Evolutionary conservation across 2,113 vertebrate species (phyloP).

Genomic region (Mormyrus lacerda): DNA sequence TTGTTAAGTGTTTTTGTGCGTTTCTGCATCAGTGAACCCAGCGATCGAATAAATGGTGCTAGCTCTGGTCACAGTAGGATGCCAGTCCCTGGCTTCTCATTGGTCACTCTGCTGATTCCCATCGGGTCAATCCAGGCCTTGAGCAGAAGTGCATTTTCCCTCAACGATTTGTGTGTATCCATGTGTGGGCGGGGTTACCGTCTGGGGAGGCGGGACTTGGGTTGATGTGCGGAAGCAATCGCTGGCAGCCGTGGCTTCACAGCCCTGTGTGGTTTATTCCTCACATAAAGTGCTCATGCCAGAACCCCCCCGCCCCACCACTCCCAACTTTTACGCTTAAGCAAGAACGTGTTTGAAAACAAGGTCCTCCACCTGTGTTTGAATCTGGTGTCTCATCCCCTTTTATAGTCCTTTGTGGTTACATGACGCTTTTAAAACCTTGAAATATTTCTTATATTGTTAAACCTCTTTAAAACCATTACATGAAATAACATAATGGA

Average conservation of each 20-base stretch:
- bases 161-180: background rate
- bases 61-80: background rate
- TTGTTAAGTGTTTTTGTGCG: background rate
- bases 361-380: background rate
- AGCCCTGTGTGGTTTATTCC: background rate
- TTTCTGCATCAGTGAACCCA: background rate
- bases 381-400: background rate
- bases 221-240: background rate
- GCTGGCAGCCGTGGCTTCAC: background rate
- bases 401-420: background rate
- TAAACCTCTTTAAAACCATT: slow-evolving; percentile 6
- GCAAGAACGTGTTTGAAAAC: background rate
- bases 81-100: background rate
- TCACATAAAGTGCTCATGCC: background rate
- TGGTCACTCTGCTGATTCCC: background rate
- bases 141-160: background rate
- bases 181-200: background rate
- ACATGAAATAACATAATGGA: slow-evolving; percentile 6
- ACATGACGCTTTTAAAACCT: background rate
- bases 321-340: background rate
- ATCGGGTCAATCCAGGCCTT: background rate
- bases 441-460: background rate
- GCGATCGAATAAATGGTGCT: background rate
- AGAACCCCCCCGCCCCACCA: background rate
- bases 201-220: background rate